Base-by-base conservation (phyloP, 1,140 invertebrate genomes). In the Scaptomyza graminum region DNA sequence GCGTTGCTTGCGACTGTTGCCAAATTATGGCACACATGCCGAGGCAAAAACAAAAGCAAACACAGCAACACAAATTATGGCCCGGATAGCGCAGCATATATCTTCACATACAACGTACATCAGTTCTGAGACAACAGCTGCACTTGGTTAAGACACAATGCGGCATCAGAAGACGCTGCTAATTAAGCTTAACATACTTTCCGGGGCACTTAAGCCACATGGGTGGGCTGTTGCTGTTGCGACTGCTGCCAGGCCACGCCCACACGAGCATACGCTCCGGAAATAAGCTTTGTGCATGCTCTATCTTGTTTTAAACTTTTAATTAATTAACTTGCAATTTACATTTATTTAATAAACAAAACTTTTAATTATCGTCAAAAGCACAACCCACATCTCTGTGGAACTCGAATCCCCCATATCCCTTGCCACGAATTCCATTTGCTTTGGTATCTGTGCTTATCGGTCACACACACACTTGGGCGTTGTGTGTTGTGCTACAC, bases 261-360 rank as follows among this genome's bases (percentile, higher is more conserved):
- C 18, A 31, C 31, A 65, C 31, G 22, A 3, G 31, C 43, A 49
- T 43, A n/a, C 28, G 3, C 7, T 41, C 37, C 12, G 34, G 16
- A 15, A 56, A 31, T 41, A 18, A 46, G 37, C 31, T 74, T 62
- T 50, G 64, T 65, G 65, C 82, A 75, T 87, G 82, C 83, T 63
- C 79, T 88, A 87, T 88, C 82, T 87, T 66, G 72, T 69, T 76
- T 76, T 63, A 55, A 79, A 79, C 63, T 87, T 88, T 82, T 88
- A 87, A 88, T 88, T 87, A 88, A 87, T 87, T 79, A 82, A 88
- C 83, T 87, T 83, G 83, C 75, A 76, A 79, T 83, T 87, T 76
- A 76, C 82, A 65, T 88, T 82, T 82, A 88, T 87, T 83, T 83
- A 83, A 82, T 83, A 83, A 87, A 76, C 79, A 87, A 75, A 87